Evolutionary conservation across 2,797 vertebrate genomes (phyloP), one percentile per base, ranked within the genome.

Genomic region (Danio kyathit): DNA sequence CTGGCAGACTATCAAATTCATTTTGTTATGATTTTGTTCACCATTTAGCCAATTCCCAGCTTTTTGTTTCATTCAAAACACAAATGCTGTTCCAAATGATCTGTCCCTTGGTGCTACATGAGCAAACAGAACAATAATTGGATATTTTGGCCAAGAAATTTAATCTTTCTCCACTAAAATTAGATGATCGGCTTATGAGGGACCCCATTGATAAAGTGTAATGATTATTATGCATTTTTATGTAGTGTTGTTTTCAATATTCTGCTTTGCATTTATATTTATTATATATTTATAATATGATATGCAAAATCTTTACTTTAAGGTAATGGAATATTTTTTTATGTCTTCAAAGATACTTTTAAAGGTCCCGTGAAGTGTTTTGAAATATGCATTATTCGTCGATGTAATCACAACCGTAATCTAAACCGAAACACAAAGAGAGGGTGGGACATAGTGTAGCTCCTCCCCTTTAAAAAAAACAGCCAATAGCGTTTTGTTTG

Each of bases 51-150:
- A 75, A 74, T 82, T 85, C 13, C 54, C 7, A 57, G 6, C 13
- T 6, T 29, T 29, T 83, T 79, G 61, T 66, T 70, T 85, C 46
- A 74, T 82, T 54, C 43, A 17, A 2, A 54, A 72, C 80, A 83
- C 76, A 78, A 82, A 83, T 85, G 80, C 84, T 60, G 70, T 63
- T 63, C 38, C 52, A 80, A 84, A 84, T 80, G 52, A 83, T 83
- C 63, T 76, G 61, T 86, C 72, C 61, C 60, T 67, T 40, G 17
- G 71, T 64, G 74, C 54, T 19, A 19, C 57, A 46, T 48, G 46
- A 78, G 65, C 44, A 87, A 82, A 86, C 86, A 75, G 40, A 41
- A 81, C 40, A 66, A 72, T 69, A 48, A 83, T 85, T 84, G 13
- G 49, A 82, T 84, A 76, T 83, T 88, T 87, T 77, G 49, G 48